Base-by-base conservation (phyloP, 1,140 invertebrate genomes). In the Drosophila prosaltans region DNA sequence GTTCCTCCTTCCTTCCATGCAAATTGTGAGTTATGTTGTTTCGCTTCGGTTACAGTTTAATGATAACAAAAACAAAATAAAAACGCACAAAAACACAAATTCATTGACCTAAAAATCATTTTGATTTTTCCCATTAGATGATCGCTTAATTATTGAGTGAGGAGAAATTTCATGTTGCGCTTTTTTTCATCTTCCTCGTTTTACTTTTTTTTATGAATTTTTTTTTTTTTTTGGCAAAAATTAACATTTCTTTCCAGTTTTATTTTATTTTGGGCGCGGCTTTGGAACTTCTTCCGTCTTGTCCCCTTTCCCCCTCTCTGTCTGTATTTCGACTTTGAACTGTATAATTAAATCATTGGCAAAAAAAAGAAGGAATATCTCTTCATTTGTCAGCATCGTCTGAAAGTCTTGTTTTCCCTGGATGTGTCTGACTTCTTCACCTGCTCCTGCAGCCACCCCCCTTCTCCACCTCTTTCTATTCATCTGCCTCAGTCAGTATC, bases 1-100 rank as follows among this genome's bases (percentile, higher is more conserved):
- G 79, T 86, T 86, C 74, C 73, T 78, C 65, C 63, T 81, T 81
- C 74, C 61, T 81, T 66, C 74, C 85, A 89, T 89, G 84, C 84
- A 89, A 89, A 89, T 89, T 77, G 83, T 88, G 82, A 28, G 60
- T 41, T 80, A 86, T 86, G 83, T 83, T 76, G 83, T 71, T 78
- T 89, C 84, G 83, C 69, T 79, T 86, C 83, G 83, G 80, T 88
- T 88, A 83, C 74, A 89, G 80, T 88, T 80, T 80, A 69, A 80
- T 81, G 77, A 89, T 84, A 82, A 72, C 74, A 89, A 88, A 74
- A 64, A 57, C 54, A 36, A 36, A 36, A 36, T 7, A 24, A 51
- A 51, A 21, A 36, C 16, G 21, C 43, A 48, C 45, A 51, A 48
- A 48, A 48, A 48, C 16, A 48, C 45, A 51, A 51, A 78, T 72